Evolutionary conservation across 1,140 invertebrate species (phyloP).

Genomic region (Cyclina sinensis): DNA sequence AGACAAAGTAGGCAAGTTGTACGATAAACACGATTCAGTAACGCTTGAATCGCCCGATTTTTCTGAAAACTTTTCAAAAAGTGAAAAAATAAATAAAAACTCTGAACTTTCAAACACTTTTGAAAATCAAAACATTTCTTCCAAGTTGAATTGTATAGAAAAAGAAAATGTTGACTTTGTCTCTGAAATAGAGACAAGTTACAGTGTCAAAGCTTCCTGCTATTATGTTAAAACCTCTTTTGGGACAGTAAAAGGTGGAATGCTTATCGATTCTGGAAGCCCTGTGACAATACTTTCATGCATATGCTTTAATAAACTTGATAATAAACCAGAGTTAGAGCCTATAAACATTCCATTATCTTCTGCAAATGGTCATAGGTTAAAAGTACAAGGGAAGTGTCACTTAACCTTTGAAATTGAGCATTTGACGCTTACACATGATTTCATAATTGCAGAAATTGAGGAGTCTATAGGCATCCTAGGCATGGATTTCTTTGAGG

Average conservation of each 20-base stretch:
- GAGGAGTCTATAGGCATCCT: conserved; percentile 33
- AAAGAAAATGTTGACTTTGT: not conserved
- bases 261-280: conserved; percentile 50
- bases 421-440: not conserved
- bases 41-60: no score
- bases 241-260: not conserved
- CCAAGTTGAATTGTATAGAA: not conserved
- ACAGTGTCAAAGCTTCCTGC: not conserved
- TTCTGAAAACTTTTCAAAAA: no score
- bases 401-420: not conserved
- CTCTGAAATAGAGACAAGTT: not conserved
- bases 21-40: not conserved
- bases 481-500: no score
- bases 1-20: not conserved
- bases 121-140: not conserved
- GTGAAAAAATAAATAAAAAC: no score
- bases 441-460: conserved; percentile 39
- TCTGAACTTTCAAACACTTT: no score
- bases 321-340: not conserved
- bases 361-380: not conserved
- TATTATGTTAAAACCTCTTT: conserved; percentile 4
- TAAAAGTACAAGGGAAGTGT: not conserved
- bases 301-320: not conserved
- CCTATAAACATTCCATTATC: not conserved
- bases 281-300: conserved; percentile 21